Base-by-base conservation (phyloP, 2,113 vertebrate species). In the Microtus richardsoni region DNA sequence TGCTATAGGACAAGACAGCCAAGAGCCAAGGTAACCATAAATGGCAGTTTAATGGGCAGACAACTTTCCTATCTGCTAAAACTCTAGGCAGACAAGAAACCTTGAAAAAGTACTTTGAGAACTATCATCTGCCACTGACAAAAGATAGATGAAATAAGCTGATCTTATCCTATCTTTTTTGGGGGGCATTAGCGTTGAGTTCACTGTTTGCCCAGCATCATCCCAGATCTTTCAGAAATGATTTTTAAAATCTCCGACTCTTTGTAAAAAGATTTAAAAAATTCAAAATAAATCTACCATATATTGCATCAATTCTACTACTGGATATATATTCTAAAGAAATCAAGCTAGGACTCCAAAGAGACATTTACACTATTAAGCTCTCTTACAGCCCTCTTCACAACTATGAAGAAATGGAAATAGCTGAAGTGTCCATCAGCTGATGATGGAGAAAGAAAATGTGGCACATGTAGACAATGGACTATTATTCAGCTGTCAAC, bases 51-150 rank as follows among this genome's bases (percentile, higher is more conserved):
- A 75, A 85, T 33, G 94, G 73, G 36, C 91, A 89, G 6, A 70
- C 3, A 82, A 49, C 9, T 80, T 94, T 93, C 62, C 88, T n/a
- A 64, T 60, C 62, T 87, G 36, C 14, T 70, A 68, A 82, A 91
- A 78, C 9, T 19, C 7, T 58, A 88, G 44, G 1, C 85, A 91
- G 83, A 88, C 7, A 84, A 91, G 41, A 84, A 82, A 62, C 60
- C 24, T 26, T 36, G 58, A n/a, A 47, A 89, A 22, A 39, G 33
- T n/a, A 54, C 62, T 95, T 85, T 85, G n/a, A 88, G 82, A 95
- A 86, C 66, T 82, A 66, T 84, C 66, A 87, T 49, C 47, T n/a
- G 5, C 54, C 8, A 58, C 49, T 73, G 39, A 26, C 82, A 77
- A 93, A 73, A 92, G 33, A 36, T 41, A 44, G 12, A 68, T 73